These are phyloP conservation scores for Saimiri boliviensis DNA, from an alignment of 2,113 vertebrate genomes.

Conservation along the genomic window DNA sequence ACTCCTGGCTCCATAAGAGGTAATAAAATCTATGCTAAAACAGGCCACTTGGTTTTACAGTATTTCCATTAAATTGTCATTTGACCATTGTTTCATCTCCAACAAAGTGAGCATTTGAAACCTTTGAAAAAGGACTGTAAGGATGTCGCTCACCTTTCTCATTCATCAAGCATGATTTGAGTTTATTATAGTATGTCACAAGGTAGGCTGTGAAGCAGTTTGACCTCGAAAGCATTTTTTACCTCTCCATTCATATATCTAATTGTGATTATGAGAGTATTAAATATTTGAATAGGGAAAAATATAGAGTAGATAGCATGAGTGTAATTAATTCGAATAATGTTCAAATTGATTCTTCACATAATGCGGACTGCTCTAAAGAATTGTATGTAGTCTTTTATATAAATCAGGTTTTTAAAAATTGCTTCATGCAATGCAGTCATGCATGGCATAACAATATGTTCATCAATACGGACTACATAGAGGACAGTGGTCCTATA, in stretches of 20 bases:
- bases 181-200: constrained; percentile 12
- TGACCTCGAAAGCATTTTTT: constrained; percentile 38
- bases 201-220: constrained; percentile 6
- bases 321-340: constrained; percentile 1
- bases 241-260: constrained; percentile 1
- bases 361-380: not conserved
- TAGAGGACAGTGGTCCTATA: not conserved
- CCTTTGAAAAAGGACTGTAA: not conserved
- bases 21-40: constrained; percentile 30
- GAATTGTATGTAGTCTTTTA: not conserved
- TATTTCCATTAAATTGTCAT: constrained; percentile 23
- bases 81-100: constrained; percentile 1
- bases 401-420: not conserved
- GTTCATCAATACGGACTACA: not conserved
- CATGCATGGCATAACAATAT: not conserved
- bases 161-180: constrained; percentile 30
- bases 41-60: not conserved
- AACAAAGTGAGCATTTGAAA: constrained; percentile 10
- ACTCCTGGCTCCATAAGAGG: not conserved
- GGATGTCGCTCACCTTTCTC: not conserved
- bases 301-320: not conserved
- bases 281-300: not conserved
- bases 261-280: not conserved
- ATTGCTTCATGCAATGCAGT: too few species aligned
- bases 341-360: not conserved